Conservation (phyloP, 2,113 vertebrate species). For the Pterophyllum scalare region DNA sequence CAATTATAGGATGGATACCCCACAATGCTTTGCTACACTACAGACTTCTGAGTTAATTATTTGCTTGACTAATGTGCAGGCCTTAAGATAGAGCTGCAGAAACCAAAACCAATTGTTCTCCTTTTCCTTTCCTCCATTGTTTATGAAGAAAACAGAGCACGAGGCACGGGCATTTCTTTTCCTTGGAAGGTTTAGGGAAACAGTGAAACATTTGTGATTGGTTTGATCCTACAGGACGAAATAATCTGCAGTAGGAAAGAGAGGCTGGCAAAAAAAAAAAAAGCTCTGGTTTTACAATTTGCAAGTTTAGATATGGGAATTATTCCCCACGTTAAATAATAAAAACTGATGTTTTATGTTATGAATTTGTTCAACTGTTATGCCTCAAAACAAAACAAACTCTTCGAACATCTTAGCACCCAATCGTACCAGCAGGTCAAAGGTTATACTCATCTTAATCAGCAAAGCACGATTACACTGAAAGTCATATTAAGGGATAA, state of each 20-base stretch:
- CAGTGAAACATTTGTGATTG: background rate
- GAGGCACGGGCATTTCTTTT: conserved; percentile 6
- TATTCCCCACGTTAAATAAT: background rate
- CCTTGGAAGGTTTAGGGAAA: background rate
- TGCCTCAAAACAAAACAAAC: background rate
- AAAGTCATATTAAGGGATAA: background rate
- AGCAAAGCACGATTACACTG: background rate
- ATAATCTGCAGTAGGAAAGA: background rate
- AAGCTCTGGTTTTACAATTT: background rate
- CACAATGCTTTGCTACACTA: conserved; percentile 29
- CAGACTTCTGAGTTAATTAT: conserved; percentile 61
- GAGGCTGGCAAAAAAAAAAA: background rate
- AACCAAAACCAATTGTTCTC: conserved; percentile 27
- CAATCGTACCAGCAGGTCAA: background rate
- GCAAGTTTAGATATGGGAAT: background rate
- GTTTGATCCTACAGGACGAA: conserved; percentile 3
- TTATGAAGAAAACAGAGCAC: conserved; percentile 1
- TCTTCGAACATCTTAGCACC: background rate
- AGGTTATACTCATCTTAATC: background rate
- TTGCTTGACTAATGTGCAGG: conserved; percentile 61
- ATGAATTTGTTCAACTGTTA: background rate
- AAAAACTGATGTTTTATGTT: background rate
- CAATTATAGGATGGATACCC: conserved; percentile 59
- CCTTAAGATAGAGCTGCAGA: conserved; percentile 38
- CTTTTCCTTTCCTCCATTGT: conserved; percentile 23